These are phyloP conservation scores for Apostichopus parvimensis DNA, from an alignment of 35 echinoderm and acorn worm genomes.

Conservation along the genomic window DNA sequence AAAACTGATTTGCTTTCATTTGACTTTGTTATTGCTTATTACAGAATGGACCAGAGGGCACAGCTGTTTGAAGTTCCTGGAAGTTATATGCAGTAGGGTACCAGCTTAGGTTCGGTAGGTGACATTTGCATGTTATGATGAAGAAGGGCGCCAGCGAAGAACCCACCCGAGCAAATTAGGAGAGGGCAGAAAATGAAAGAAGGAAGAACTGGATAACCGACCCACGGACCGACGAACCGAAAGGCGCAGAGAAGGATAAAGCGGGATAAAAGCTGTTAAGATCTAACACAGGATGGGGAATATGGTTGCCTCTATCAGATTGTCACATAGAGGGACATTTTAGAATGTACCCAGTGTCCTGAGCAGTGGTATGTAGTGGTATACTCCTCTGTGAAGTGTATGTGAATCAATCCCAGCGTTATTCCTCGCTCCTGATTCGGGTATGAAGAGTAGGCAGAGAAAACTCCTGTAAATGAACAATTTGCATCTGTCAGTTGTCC, in stretches of 20 bases:
- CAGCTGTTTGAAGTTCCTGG: slow-evolving; percentile 17
- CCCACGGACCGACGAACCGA: neutral
- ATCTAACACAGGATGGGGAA: neutral
- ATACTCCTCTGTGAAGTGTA: no score
- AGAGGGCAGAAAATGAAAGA: neutral
- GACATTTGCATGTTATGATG: neutral
- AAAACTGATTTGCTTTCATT: no score
- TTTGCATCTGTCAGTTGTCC: no score
- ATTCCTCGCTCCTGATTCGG: no score
- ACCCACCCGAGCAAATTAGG: neutral
- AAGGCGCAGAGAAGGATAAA: neutral
- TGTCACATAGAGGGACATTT: no score
- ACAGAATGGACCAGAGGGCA: slow-evolving; percentile 31
- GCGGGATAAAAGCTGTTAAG: neutral
- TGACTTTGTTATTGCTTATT: neutral
- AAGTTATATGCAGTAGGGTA: neutral
- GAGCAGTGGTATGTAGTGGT: no score
- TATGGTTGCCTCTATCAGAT: no score
- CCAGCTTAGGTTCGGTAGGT: neutral
- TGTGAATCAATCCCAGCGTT: no score
- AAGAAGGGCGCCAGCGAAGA: neutral
- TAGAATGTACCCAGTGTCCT: no score
- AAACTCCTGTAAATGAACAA: no score
- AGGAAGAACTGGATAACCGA: neutral
- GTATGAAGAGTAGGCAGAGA: no score